A percentile compares a stretch with the other conserved stretches of the same genome.
Evolutionary conservation across 1,140 invertebrate genomes (phyloP).

Genomic region (Hetaerina americana): DNA sequence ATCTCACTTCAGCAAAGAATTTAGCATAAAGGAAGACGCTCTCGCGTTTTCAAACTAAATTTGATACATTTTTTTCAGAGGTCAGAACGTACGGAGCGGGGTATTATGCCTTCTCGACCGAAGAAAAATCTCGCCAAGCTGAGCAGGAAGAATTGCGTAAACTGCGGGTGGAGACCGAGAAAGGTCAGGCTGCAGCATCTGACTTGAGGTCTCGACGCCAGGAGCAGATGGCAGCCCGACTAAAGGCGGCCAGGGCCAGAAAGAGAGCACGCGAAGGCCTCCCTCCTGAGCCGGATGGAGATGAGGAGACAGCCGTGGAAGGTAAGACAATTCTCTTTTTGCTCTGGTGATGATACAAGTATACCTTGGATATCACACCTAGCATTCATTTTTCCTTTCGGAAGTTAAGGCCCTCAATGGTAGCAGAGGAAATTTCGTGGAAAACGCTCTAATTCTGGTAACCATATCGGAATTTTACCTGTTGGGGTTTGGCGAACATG

Average conservation of each 20-base stretch:
- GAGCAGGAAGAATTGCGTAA: slow-evolving; percentile 64
- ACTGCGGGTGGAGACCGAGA: slow-evolving; percentile 53
- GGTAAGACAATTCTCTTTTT: too few relatives aligned
- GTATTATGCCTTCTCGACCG: slow-evolving; percentile 76
- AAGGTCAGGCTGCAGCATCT: slow-evolving; percentile 48
- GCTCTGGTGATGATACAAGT: too few relatives aligned
- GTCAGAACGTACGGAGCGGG: slow-evolving; percentile 77
- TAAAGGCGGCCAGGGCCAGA: slow-evolving; percentile 62
- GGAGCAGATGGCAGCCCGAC: slow-evolving; percentile 52
- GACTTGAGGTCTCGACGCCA: slow-evolving; percentile 49
- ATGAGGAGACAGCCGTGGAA: neutral
- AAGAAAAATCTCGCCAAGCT: slow-evolving; percentile 55
- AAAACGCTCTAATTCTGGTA: too few relatives aligned
- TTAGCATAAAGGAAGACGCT: too few relatives aligned
- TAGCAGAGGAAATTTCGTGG: too few relatives aligned
- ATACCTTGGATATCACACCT: too few relatives aligned
- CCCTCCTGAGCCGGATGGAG: slow-evolving; percentile 37
- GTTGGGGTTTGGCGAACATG: too few relatives aligned
- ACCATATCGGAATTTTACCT: too few relatives aligned
- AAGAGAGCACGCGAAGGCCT: slow-evolving; percentile 61
- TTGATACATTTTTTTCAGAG: slow-evolving; percentile 52
- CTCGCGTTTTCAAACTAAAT: too few relatives aligned
- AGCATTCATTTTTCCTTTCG: too few relatives aligned
- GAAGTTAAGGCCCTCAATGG: too few relatives aligned
- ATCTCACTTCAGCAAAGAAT: too few relatives aligned